Percentiles rank a stretch among this genome's conserved stretches.
phyloP scores from a whole-genome alignment of 2,888 invertebrate species.

The Alloplasta piceator region DNA sequence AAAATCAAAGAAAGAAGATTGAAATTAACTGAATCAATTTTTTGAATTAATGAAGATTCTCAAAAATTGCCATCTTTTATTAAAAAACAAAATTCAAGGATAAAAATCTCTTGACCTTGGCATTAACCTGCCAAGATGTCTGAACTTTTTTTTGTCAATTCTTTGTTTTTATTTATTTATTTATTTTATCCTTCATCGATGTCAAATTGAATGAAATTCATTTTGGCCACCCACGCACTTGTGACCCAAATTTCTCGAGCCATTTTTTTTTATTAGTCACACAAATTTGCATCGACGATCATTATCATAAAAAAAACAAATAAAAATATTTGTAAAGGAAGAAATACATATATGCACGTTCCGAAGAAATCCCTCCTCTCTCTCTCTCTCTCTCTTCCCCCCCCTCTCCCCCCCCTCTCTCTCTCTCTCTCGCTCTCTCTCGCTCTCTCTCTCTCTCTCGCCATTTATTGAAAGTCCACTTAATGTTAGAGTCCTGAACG shows the following conservation, averaged over 20 bases:
- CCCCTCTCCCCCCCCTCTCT: constrained; percentile 17
- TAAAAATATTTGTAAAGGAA: not conserved
- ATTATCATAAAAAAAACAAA: not conserved
- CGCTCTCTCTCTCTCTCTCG: too few species aligned
- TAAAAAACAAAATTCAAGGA: not conserved
- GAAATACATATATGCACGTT: constrained; percentile 14
- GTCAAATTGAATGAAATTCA: constrained; percentile 25
- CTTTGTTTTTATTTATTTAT: constrained; percentile 10
- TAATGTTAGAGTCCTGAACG: constrained; percentile 1
- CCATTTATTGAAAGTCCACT: constrained; percentile 54
- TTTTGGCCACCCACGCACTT: constrained; percentile 36
- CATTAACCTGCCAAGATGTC: not conserved
- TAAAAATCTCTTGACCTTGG: not conserved
- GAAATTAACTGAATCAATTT: too few species aligned
- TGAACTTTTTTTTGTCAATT: constrained; percentile 10
- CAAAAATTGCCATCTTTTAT: too few species aligned
- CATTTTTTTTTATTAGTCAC: constrained; percentile 31
- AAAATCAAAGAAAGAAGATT: too few species aligned
- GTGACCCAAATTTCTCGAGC: constrained; percentile 42
- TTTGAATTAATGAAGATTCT: too few species aligned
- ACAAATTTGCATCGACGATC: not conserved
- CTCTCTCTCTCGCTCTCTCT: too few species aligned
- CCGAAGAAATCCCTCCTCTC: constrained; percentile 7
- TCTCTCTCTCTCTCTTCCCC: constrained; percentile 1
- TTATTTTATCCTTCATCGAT: not conserved